Base-by-base conservation (phyloP, 2,888 invertebrate genomes). In the Eupsilia transversa region DNA sequence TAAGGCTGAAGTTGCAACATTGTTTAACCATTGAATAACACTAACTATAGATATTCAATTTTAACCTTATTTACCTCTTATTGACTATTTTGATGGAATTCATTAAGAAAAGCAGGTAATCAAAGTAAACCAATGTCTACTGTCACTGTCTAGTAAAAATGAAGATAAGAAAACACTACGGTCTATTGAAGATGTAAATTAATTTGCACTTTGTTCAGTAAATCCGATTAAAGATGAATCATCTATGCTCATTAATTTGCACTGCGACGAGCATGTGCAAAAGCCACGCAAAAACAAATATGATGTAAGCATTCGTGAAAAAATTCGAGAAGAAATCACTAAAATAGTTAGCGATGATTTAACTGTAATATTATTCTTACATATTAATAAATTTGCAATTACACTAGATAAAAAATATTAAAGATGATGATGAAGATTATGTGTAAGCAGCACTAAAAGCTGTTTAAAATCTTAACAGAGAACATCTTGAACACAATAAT, bases 251-350 rank as follows among this genome's bases (percentile, higher is more conserved):
- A 85, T 85, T 80, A 87, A 67, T 82, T 77, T 76, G 56, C 54
- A 38, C n/a, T 59, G 71, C 65, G 75, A 75, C 72, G 75, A 73
- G 79, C 81, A 86, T 87, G 82, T 85, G 77, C 83, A 83, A 79
- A 74, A 80, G 81, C 77, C 79, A 88, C 81, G 83, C 85, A 74
- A 74, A 77, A 52, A 60, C 23, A 74, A 85, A 84, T 41, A 77
- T 92, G 92, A 93, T 91, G 92, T 92, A 91, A 93, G 88, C 87
- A 90, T 85, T 85, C 60, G 52, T 52, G 78, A 86, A 87, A 84
- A 92, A 92, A 91, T 83, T 82, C 83, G 89, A 90, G 91, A 91
- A 92, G 87, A 84, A 87, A 90, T 91, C 87, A 89, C 80, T 80
- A 71, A 86, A 79, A 74, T 61, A 64, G 63, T 72, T 72, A 73